These are phyloP conservation scores for Climacteris rufus DNA, from an alignment of 2,113 vertebrate genomes.

Conservation along the genomic window DNA sequence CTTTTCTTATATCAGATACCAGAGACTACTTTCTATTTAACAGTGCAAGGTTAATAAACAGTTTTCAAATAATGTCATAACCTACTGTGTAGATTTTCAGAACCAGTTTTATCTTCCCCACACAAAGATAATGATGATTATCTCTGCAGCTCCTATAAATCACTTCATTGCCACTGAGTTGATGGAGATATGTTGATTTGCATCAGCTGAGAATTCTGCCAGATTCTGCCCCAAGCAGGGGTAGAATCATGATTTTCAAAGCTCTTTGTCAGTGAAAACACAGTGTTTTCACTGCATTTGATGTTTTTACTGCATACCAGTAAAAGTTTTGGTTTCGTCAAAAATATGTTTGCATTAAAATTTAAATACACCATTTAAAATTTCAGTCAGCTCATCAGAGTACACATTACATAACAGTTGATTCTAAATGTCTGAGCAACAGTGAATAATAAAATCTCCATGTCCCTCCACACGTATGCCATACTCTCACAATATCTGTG, in stretches of 20 bases:
- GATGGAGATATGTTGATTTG: neutral
- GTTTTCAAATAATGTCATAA: neutral
- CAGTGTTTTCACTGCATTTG: too few relatives aligned
- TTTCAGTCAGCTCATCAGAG: neutral
- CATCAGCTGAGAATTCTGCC: neutral
- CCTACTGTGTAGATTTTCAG: neutral
- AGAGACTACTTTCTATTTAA: neutral
- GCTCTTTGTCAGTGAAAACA: neutral
- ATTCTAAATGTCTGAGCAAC: neutral
- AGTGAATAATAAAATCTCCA: neutral
- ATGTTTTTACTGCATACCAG: rapidly evolving
- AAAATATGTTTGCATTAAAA: neutral
- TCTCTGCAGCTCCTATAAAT: neutral
- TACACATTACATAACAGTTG: neutral
- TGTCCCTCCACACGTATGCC: rapidly evolving
- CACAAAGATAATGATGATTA: neutral
- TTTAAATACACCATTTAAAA: neutral
- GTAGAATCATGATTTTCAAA: neutral
- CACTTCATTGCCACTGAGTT: neutral
- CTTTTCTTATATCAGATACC: neutral
- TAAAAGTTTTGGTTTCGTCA: neutral
- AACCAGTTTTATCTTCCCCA: neutral
- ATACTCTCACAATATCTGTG: rapidly evolving
- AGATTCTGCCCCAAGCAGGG: neutral
- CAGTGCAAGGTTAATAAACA: conserved; percentile 8